Evolutionary conservation across 2,797 vertebrate species (phyloP).

Genomic region (Arctocebus calabarensis): DNA sequence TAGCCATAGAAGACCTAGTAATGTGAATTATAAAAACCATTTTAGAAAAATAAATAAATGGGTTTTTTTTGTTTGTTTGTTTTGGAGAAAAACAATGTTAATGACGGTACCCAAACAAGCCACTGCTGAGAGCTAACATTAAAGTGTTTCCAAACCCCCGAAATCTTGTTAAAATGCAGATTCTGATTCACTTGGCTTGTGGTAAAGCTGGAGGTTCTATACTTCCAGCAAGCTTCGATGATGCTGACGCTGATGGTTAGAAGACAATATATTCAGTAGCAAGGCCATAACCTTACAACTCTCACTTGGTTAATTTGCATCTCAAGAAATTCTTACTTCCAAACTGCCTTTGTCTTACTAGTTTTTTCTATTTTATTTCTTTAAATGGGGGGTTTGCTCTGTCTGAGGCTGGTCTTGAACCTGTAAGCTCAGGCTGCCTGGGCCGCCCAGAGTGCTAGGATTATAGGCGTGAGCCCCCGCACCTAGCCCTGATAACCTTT

Average conservation of each 20-base stretch:
- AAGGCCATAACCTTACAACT: background rate
- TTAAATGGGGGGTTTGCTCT: too few species aligned
- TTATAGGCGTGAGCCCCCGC: too few species aligned
- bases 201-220: background rate
- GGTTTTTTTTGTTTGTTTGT: too few species aligned
- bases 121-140: background rate
- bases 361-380: too few species aligned
- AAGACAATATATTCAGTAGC: background rate
- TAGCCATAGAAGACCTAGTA: background rate
- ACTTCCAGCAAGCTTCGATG: background rate
- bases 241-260: background rate
- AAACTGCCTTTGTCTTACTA: background rate
- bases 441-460: too few species aligned
- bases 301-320: background rate
- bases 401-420: too few species aligned
- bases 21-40: background rate
- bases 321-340: background rate
- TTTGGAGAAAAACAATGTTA: background rate
- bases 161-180: background rate
- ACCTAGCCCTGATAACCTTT: background rate
- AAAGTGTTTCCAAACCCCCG: background rate
- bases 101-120: background rate
- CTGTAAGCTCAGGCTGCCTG: too few species aligned
- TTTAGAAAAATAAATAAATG: background rate
- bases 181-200: background rate